These are phyloP conservation scores for Bombus ignitus DNA, from an alignment of 1,140 invertebrate genomes.

Conservation along the genomic window DNA sequence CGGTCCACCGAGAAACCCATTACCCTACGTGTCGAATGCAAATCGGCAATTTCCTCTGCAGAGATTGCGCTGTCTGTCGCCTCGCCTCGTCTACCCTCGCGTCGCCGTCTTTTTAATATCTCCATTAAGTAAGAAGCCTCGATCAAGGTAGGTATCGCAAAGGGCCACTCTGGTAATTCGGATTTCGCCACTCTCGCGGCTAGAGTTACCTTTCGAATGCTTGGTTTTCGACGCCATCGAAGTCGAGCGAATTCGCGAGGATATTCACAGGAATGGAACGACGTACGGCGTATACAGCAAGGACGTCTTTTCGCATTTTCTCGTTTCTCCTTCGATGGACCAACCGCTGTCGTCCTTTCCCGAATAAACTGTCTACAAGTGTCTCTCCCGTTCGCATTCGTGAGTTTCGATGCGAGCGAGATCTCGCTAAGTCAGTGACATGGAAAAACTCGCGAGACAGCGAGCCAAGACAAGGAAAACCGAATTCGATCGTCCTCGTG, in stretches of 20 bases:
- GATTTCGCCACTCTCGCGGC: background rate
- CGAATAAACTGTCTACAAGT: background rate
- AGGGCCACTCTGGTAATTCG: background rate
- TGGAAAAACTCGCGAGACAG: too few relatives aligned
- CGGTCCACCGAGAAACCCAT: background rate
- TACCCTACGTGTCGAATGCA: background rate
- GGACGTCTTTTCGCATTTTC: too few relatives aligned
- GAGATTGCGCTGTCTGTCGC: conserved; percentile 17
- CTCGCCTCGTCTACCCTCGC: background rate
- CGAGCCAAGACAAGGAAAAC: background rate
- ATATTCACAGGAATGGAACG: too few relatives aligned
- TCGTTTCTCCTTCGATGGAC: too few relatives aligned
- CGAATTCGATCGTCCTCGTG: background rate
- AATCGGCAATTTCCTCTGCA: background rate
- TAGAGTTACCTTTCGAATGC: too few relatives aligned
- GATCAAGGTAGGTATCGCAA: background rate
- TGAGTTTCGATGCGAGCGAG: too few relatives aligned
- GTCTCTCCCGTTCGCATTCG: too few relatives aligned
- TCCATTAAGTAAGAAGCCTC: conserved; percentile 17
- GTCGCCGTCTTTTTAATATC: conserved; percentile 4
- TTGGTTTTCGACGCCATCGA: too few relatives aligned
- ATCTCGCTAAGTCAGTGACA: too few relatives aligned
- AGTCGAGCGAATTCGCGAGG: too few relatives aligned
- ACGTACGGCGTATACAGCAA: too few relatives aligned
- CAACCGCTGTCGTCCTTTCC: too few relatives aligned